Evolutionary conservation across 1,140 invertebrate species (phyloP), one percentile per base, ranked within the genome.

Genomic region (Parasteatoda tepidariorum): DNA sequence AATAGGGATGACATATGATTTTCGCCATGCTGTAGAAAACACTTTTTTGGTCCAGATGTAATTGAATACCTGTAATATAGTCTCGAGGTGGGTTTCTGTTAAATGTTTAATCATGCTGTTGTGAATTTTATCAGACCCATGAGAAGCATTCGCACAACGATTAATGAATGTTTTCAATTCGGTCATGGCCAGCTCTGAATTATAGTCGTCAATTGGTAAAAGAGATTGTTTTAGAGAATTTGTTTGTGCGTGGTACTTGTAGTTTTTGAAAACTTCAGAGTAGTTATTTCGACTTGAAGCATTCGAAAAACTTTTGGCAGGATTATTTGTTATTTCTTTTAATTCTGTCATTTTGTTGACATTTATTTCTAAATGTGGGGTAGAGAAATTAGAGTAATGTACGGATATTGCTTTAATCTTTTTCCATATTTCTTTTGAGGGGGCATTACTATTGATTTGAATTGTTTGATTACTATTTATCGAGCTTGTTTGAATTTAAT

Each of bases 11-110:
- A 76, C 68, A 15, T 26, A 68, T 0, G 85, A 67, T 38, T 75
- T 33, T 81, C 74, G 84, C 85, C 84, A 86, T 18, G 54, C 31
- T 34, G 30, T 34, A 30, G 84, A 81, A 68, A 68, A 68, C 6
- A n/a, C 6, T 24, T 68, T 7, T 18, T 68, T n/a, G 18, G 5
- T 48, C 66, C 66, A 68, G n/a, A 68, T 68, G 7, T 18, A 9
- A 68, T 68, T 68, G 22, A 34, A 68, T 4, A 24, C 6, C 7
- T 24, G 5, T 68, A 68, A 26, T 9, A 68, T 34, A 5, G 5
- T 18, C 4, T 33, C 5, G 5, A 62, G 5, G 5, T 26, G 24
- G 5, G 13, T 15, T 26, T 62, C 5, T 62, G 61, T 26, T 28
- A 62, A 6, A 15, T 62, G 24, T 15, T 62, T 33, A n/a, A 68